phyloP scores from a whole-genome alignment of 92 coral and sea anemone genomes.

The Actinostola sp. region DNA sequence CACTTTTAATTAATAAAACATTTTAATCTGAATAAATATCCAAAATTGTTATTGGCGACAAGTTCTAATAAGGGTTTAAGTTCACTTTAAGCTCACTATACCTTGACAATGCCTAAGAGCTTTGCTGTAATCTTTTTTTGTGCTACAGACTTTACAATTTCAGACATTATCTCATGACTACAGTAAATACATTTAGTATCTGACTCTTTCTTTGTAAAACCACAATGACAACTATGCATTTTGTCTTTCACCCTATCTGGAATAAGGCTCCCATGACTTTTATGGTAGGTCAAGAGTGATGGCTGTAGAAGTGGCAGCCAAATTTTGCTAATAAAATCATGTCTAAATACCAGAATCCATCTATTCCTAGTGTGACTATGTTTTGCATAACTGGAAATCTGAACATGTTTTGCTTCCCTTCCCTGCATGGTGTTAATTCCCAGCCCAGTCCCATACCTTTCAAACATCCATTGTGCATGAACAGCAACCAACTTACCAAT shows the following conservation, averaged over 20 bases:
- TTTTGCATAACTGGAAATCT: constrained; percentile 54
- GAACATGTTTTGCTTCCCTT: constrained; percentile 47
- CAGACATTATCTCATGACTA: constrained; percentile 41
- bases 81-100: background rate
- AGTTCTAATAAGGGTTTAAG: constrained; percentile 28
- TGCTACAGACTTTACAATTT: constrained; percentile 36
- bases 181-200: constrained; percentile 46
- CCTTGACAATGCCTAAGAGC: constrained; percentile 15
- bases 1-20: no score
- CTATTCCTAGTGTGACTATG: constrained; percentile 24
- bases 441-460: constrained; percentile 47
- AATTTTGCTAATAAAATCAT: constrained; percentile 63
- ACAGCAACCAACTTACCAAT: constrained; percentile 52
- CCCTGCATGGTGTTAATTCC: constrained; percentile 70
- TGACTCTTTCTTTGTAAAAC: constrained; percentile 34
- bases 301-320: constrained; percentile 51
- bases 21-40: no score
- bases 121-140: constrained; percentile 31
- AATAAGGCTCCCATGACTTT: constrained; percentile 33
- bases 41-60: constrained; percentile 46
- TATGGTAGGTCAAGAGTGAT: constrained; percentile 46
- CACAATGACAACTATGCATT: constrained; percentile 51
- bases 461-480: constrained; percentile 61
- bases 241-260: constrained; percentile 45
- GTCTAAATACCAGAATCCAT: constrained; percentile 55